Percentiles rank a stretch among this genome's conserved stretches.
Evolutionary conservation across 2,888 invertebrate genomes (phyloP).

Genomic region (Pyrocoelia pectoralis): DNA sequence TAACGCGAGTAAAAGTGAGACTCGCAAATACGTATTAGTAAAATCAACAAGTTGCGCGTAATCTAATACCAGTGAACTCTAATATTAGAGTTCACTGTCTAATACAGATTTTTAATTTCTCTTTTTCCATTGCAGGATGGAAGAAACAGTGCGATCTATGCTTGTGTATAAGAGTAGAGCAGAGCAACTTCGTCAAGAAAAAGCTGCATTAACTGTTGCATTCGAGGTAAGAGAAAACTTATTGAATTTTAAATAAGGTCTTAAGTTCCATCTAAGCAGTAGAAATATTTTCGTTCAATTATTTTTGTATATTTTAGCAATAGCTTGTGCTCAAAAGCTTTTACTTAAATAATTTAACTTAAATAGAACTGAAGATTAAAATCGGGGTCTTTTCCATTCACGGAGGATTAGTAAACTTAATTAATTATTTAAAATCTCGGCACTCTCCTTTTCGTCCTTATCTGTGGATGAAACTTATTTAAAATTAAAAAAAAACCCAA

Average conservation of each 20-base stretch:
- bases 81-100: too few relatives aligned
- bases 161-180: conserved; percentile 77
- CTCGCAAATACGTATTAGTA: too few relatives aligned
- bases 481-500: conserved; percentile 18
- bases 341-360: conserved; percentile 40
- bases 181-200: conserved; percentile 79
- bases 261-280: background rate
- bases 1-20: too few relatives aligned
- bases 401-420: conserved; percentile 41
- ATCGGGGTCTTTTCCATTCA: conserved; percentile 40
- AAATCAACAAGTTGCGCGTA: too few relatives aligned
- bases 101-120: background rate
- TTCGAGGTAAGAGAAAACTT: conserved; percentile 68
- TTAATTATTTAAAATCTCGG: conserved; percentile 41
- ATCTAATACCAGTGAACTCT: too few relatives aligned
- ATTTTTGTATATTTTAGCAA: conserved; percentile 32
- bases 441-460: conserved; percentile 31
- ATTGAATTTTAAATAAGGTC: conserved; percentile 2
- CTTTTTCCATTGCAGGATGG: conserved; percentile 68
- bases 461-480: conserved; percentile 23
- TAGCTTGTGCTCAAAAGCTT: conserved; percentile 26
- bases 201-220: conserved; percentile 73
- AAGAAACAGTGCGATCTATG: conserved; percentile 78
- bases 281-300: conserved; percentile 27
- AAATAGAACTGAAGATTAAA: conserved; percentile 40